Evolutionary conservation across 2,797 vertebrate genomes (phyloP).

Genomic region (Botia kubotai): DNA sequence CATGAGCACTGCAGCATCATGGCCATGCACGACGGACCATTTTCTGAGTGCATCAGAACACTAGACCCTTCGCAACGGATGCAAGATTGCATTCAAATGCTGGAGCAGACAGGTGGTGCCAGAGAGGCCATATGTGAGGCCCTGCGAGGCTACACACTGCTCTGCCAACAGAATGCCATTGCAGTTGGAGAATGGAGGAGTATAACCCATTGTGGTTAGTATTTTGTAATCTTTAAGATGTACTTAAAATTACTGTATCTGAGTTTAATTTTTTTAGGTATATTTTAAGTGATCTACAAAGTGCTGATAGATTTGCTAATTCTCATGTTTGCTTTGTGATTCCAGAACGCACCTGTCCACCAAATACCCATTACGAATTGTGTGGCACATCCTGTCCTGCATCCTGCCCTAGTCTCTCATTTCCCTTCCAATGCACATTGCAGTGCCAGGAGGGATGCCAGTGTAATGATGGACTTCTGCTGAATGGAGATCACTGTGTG

Average conservation of each 20-base stretch:
- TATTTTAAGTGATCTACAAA: too few species aligned
- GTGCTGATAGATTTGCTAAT: too few species aligned
- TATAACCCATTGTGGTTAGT: constrained; percentile 69
- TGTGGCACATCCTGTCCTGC: constrained; percentile 72
- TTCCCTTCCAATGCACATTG: constrained; percentile 68
- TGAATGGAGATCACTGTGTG: constrained; percentile 70
- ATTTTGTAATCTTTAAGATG: not conserved
- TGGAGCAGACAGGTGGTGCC: constrained; percentile 56
- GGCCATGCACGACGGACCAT: constrained; percentile 60
- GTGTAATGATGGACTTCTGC: constrained; percentile 71
- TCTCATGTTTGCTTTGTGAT: constrained; percentile 48
- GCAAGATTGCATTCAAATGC: constrained; percentile 56
- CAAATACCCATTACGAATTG: constrained; percentile 72
- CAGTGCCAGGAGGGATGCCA: constrained; percentile 75
- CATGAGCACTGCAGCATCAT: constrained; percentile 66
- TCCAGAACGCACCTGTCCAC: constrained; percentile 67
- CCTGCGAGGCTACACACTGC: constrained; percentile 66
- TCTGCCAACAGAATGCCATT: constrained; percentile 70
- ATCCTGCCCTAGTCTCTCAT: constrained; percentile 72
- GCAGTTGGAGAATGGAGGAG: constrained; percentile 68
- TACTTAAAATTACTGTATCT: too few species aligned
- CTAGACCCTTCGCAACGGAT: constrained; percentile 53
- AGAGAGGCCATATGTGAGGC: constrained; percentile 62
- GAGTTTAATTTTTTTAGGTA: too few species aligned
- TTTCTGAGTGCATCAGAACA: constrained; percentile 63